Conservation (phyloP, 2,113 vertebrate genomes). For the Eubucco bourcierii region DNA sequence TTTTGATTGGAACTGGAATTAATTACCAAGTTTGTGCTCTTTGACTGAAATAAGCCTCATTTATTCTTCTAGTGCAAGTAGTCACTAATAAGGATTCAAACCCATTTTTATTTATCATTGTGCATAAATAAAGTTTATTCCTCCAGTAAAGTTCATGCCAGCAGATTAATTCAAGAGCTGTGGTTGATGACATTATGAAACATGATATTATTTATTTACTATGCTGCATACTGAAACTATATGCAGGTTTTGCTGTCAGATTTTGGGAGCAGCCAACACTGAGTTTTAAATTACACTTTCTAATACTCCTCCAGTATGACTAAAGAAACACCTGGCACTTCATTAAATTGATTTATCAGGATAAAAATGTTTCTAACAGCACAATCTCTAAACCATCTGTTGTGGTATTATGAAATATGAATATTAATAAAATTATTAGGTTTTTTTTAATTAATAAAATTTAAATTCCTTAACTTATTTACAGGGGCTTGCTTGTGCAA, state of each 20-base stretch:
- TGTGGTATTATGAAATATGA: no score
- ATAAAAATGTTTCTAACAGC: constrained; percentile 16
- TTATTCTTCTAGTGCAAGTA: constrained; percentile 8
- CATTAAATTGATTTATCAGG: constrained; percentile 21
- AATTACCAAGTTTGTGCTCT: constrained; percentile 37
- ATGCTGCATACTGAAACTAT: neutral
- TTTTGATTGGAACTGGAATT: constrained; percentile 55
- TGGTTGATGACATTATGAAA: neutral
- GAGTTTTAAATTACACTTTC: neutral
- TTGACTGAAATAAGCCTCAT: constrained; percentile 42
- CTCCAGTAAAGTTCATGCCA: neutral
- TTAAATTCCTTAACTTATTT: no score
- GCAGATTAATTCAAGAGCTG: neutral
- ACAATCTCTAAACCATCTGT: neutral
- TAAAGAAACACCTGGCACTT: constrained; percentile 46
- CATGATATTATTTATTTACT: neutral
- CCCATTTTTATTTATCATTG: neutral
- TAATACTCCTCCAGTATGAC: neutral
- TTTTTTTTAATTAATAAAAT: no score
- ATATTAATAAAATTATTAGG: no score
- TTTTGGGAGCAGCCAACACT: neutral
- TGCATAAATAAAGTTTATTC: constrained; percentile 17
- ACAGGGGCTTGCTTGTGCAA: no score
- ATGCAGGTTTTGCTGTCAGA: neutral
- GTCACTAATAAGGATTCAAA: constrained; percentile 30